phyloP scores from a whole-genome alignment of 2,797 vertebrate genomes.

The Delichon dasypus region DNA sequence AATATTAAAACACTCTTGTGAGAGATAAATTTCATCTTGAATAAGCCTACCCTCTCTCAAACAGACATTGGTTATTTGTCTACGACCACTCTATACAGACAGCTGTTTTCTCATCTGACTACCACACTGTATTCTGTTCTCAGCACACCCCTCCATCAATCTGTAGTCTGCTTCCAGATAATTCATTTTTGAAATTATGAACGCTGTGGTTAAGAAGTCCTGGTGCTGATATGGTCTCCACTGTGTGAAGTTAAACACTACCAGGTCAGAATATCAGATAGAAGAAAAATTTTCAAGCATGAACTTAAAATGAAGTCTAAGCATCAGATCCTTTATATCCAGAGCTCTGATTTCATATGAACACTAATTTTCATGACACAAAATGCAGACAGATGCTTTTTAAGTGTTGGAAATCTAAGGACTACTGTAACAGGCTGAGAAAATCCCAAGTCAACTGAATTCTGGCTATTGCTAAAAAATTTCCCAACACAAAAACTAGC shows the following conservation, averaged over 20 bases:
- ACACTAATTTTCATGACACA: neutral
- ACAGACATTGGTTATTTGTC: constrained; percentile 63
- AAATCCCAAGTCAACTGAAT: neutral
- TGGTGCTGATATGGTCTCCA: neutral
- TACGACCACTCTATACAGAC: constrained; percentile 50
- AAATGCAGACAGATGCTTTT: neutral
- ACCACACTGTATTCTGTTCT: constrained; percentile 28
- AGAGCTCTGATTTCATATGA: neutral
- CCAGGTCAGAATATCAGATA: neutral
- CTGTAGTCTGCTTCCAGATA: constrained; percentile 41
- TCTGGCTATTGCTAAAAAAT: neutral
- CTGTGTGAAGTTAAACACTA: neutral
- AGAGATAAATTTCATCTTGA: constrained; percentile 67
- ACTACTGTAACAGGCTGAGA: neutral
- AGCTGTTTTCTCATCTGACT: constrained; percentile 67
- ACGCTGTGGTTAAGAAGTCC: neutral
- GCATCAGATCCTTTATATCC: neutral
- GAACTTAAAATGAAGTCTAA: neutral
- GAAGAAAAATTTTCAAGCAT: neutral
- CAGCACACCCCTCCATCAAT: constrained; percentile 35
- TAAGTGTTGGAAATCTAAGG: neutral
- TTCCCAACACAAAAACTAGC: neutral
- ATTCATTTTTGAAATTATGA: constrained; percentile 52
- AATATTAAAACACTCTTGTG: constrained; percentile 68
- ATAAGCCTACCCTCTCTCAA: constrained; percentile 51